Base-by-base conservation (phyloP, 2,888 invertebrate genomes). In the Meganola albula region DNA sequence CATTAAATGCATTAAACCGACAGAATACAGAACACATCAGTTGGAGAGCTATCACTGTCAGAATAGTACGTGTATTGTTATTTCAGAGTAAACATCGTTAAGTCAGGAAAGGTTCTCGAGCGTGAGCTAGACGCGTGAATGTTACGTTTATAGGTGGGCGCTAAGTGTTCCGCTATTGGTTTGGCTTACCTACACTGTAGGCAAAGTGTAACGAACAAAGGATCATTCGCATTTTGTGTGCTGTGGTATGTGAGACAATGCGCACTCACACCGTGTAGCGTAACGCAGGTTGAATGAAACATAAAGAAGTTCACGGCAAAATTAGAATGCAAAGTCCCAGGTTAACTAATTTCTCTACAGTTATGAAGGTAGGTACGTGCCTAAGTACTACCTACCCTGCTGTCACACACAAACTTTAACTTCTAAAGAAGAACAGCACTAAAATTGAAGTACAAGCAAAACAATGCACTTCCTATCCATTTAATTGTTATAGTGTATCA, bases 231-330 rank as follows among this genome's bases (percentile, higher is more conserved):
- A 65, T 74, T 68, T 65, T 52, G 73, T 61, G 60, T 59, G n/a
- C n/a, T n/a, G n/a, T n/a, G 56, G 52, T 39, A 58, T 65, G 70
- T 65, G 69, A 74, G 76, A 80, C 77, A 76, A 78, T 75, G 74
- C 67, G 63, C 71, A 63, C 68, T 67, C 72, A 62, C 63, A 61
- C 63, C 58, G 60, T 58, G 66, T 48, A 73, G 74, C 76, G 79
- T 75, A 71, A 79, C 77, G 73, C 60, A 70, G 65, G 79, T 76
- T 79, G 78, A 82, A 82, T 72, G 80, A 75, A 75, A 74, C 68
- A 68, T 68, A 73, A 74, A 79, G 72, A 65, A 73, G 74, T 74
- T 68, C 66, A 70, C 62, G 58, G 45, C 52, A n/a, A n/a, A n/a
- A n/a, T n/a, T n/a, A n/a, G n/a, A 48, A 57, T 50, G 57, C 51